These are phyloP conservation scores for Trididemnum nubilum DNA, from an alignment of 23 tunicate genomes.

Conservation along the genomic window DNA sequence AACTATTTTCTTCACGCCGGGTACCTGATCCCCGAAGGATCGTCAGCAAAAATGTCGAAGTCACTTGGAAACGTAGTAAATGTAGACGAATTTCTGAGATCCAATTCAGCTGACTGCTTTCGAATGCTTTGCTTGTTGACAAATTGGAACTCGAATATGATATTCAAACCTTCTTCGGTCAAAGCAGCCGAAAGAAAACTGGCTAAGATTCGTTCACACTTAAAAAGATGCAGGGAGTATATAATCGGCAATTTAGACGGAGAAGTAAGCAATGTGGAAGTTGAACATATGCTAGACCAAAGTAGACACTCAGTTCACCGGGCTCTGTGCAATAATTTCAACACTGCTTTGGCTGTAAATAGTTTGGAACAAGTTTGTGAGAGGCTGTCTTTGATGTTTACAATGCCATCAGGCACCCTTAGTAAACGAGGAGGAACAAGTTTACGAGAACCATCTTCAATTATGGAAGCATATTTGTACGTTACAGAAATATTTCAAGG, in stretches of 20 bases:
- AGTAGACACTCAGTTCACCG: slow-evolving; percentile 2
- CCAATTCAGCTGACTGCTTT: slow-evolving; percentile 46
- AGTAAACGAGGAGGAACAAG: too few relatives aligned
- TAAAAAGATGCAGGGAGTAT: slow-evolving; percentile 47
- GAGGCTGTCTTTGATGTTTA: slow-evolving; percentile 13
- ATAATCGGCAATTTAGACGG: slow-evolving; percentile 27
- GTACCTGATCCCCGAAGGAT: not conserved
- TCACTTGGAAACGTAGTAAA: slow-evolving; percentile 77
- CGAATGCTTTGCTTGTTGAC: slow-evolving; percentile 46
- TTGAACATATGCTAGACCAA: not conserved
- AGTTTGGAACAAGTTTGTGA: not conserved
- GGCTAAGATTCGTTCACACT: not conserved
- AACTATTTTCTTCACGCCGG: slow-evolving; percentile 87
- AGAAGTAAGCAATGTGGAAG: slow-evolving; percentile 9
- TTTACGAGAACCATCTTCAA: not conserved
- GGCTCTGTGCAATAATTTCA: slow-evolving; percentile 19
- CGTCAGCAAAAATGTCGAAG: slow-evolving; percentile 75
- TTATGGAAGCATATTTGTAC: slow-evolving; percentile 5
- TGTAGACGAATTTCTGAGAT: slow-evolving; percentile 40
- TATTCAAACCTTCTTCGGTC: not conserved
- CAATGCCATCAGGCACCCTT: too few relatives aligned
- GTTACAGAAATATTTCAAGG: slow-evolving; percentile 1
- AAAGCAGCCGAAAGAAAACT: not conserved
- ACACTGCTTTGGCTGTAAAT: not conserved
- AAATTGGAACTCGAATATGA: slow-evolving; percentile 19